Base-by-base conservation (phyloP, 2,888 invertebrate species). In the Antitype chi region DNA sequence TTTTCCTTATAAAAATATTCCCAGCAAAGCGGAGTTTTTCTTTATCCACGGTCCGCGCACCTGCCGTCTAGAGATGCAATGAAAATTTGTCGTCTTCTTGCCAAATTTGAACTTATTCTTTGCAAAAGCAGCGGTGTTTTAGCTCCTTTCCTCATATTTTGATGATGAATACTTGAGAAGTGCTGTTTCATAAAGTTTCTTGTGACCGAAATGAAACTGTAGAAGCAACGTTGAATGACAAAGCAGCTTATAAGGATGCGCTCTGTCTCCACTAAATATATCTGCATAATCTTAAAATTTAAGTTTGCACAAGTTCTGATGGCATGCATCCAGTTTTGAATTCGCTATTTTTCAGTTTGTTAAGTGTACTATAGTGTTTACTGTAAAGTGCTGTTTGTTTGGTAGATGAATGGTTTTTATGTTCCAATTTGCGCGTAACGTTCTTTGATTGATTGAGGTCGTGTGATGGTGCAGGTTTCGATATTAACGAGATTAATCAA, bases 1-100 rank as follows among this genome's bases (percentile, higher is more conserved):
- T 91, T 92, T 91, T 91, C 87, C 91, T 92, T 93, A 92, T 92
- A 93, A 93, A 94, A 94, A 94, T 94, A 94, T 95, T 93, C 90
- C 85, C 78, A 85, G 90, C 88, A 90, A 90, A 88, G 89, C 87
- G 89, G 88, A 87, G 89, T 90, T 88, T 92, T 93, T 92, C 94
- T 92, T 94, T 94, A 94, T 94, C 94, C 93, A 92, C 91, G 90
- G 89, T 89, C 81, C 85, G 93, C 90, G 90, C 95, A 94, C 94
- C 94, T 95, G 95, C 86, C 91, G 89, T 88, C 87, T 86, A 85
- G 85, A 88, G 90, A 89, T 93, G 93, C 94, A 93, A 94, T 93
- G 94, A 94, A 93, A 95, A 95, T 94, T 93, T 94, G 94, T 94
- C 93, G 93, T 93, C 92, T 91, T 90, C 92, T 92, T 92, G 92